Conservation (phyloP, 23 tunicate genomes). For the Styela clava region DNA sequence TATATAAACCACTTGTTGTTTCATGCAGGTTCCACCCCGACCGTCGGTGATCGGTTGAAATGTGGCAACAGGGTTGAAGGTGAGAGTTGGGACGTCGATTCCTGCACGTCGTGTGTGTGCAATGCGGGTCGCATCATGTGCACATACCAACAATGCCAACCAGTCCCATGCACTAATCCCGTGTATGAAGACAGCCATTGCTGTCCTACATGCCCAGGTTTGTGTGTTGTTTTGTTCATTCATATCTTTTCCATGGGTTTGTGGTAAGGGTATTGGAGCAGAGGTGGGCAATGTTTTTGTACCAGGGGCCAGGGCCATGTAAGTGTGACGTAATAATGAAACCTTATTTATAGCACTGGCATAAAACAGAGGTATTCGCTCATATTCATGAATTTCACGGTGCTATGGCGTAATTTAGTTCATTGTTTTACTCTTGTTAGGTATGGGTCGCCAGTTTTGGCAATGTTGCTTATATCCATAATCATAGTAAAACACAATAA, state of each 20-base stretch:
- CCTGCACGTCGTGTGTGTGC: constrained; percentile 69
- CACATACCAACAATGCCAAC: constrained; percentile 52
- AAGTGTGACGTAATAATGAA: no score
- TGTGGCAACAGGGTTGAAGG: constrained; percentile 56
- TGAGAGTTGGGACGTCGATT: constrained; percentile 49
- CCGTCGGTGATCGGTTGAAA: constrained; percentile 37
- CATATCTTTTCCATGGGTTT: neutral
- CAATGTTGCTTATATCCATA: no score
- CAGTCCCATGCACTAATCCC: constrained; percentile 61
- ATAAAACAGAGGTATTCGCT: no score
- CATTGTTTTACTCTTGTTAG: no score
- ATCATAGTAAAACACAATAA: no score
- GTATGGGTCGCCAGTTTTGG: no score
- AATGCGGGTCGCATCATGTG: constrained; percentile 59
- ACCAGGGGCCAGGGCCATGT: no score
- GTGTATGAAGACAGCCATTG: constrained; percentile 33
- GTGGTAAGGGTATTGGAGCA: neutral
- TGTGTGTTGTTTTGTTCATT: neutral
- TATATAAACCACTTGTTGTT: no score
- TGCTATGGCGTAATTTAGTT: no score
- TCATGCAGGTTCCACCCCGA: neutral
- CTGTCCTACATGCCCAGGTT: constrained; percentile 74
- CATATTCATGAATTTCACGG: no score
- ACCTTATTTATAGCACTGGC: no score
- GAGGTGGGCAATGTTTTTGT: no score